Base-by-base conservation (phyloP, 1,140 invertebrate species). In the Apis laboriosa region DNA sequence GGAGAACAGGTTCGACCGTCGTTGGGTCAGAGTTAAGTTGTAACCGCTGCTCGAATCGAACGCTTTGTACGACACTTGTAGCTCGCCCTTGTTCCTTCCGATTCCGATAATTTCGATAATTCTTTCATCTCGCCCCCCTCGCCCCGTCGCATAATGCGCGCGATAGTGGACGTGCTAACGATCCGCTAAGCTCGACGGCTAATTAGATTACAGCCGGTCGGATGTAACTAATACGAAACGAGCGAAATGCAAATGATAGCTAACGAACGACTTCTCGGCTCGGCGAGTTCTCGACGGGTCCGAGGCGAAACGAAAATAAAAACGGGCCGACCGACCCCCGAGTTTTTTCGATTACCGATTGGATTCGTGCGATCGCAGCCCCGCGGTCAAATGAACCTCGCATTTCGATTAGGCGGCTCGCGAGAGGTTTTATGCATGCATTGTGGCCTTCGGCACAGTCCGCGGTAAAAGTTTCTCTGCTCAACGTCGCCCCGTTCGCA, bases 161-260 rank as follows among this genome's bases (percentile, higher is more conserved):
- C 85, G 82, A 86, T 77, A 84, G 53, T 24, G 76, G 75, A 86
- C 73, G 70, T 64, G 73, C 77, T 87, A 87, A 88, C 74, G 82
- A 88, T 87, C 83, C 72, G 83, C 79, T 80, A 87, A 87, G 83
- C 73, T 82, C 53, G 72, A 73, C 78, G 87, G 63, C 83, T 87
- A 88, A 88, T 88, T 88, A 88, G 86, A 88, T 88, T 43, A 43
- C 78, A 68, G 53, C 70, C 76, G 66, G 67, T 60, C 60, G 71
- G 72, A 82, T 77, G 85, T 76, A 79, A 63, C 78, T 88, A 88
- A 88, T 82, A 74, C 83, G 78, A 75, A 34, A 74, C 61, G 75
- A 73, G 76, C 55, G 75, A 78, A 43, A 87, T 87, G 86, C 86
- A 87, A 88, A 88, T 88, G 86, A 77, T 64, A 87, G n/a, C 70